Percentiles rank a stretch among this genome's conserved stretches.
Evolutionary conservation across 2,888 invertebrate species (phyloP).

Genomic region (Tiliacea aurago): DNA sequence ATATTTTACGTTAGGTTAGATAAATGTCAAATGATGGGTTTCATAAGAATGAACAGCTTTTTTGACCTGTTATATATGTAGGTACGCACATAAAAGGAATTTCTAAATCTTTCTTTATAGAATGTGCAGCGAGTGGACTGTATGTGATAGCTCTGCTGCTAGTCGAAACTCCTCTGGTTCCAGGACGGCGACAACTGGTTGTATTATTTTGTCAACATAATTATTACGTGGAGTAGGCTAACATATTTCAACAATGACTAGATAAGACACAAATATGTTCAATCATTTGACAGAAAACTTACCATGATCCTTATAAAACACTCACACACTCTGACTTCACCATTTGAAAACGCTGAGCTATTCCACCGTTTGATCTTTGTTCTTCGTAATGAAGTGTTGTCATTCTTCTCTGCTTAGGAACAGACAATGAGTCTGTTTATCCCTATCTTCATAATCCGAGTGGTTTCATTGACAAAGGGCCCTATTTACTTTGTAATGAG

Average conservation of each 20-base stretch:
- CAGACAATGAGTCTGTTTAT: conserved; percentile 49
- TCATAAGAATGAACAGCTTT: not conserved
- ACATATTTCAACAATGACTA: not conserved
- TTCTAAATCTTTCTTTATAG: too few species aligned
- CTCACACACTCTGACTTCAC: not conserved
- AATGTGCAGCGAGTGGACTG: too few species aligned
- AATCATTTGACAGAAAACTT: not conserved
- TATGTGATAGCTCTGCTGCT: too few species aligned
- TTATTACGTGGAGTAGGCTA: not conserved
- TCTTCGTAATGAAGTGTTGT: conserved; percentile 25
- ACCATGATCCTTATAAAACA: not conserved
- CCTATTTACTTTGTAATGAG: conserved; percentile 64
- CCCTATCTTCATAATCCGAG: conserved; percentile 56
- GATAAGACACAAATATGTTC: not conserved
- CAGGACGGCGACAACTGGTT: too few species aligned
- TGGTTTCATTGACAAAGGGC: conserved; percentile 62
- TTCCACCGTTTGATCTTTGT: conserved; percentile 43
- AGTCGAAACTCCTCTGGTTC: too few species aligned
- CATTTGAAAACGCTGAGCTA: conserved; percentile 41
- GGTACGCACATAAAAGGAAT: not conserved
- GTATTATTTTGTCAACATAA: not conserved
- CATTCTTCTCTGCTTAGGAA: conserved; percentile 17
- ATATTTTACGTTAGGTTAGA: not conserved
- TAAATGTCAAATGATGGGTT: conserved; percentile 5
- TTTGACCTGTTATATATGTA: not conserved